Evolutionary conservation across 2,797 vertebrate species (phyloP).

Genomic region (Melanotaenia maccullochi): DNA sequence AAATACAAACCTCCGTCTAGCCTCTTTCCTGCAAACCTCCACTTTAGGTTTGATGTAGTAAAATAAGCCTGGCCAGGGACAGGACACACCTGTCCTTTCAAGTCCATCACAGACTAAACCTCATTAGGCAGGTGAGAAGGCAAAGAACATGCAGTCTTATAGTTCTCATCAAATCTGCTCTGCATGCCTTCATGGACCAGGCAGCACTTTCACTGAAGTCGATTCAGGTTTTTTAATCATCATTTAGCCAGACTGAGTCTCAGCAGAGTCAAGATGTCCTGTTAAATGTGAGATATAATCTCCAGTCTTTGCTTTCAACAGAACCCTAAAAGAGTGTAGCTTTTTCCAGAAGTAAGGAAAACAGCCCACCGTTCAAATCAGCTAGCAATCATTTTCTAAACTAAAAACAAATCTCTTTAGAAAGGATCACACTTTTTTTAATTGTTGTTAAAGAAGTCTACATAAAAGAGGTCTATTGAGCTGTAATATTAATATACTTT

Average conservation of each 20-base stretch:
- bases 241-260: constrained; percentile 39
- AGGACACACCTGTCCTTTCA: constrained; percentile 87
- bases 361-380: constrained; percentile 26
- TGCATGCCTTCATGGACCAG: constrained; percentile 31
- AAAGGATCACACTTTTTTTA: not conserved
- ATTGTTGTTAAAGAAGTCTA: too few relatives aligned
- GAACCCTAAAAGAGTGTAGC: constrained; percentile 22
- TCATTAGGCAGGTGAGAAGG: constrained; percentile 79
- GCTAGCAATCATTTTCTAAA: constrained; percentile 43
- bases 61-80: constrained; percentile 83
- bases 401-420: constrained; percentile 34
- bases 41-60: constrained; percentile 90
- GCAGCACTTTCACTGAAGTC: constrained; percentile 49
- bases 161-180: constrained; percentile 48
- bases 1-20: constrained; percentile 93
- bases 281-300: constrained; percentile 42
- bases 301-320: constrained; percentile 19
- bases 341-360: constrained; percentile 35
- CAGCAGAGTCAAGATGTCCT: constrained; percentile 34
- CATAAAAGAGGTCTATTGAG: too few relatives aligned
- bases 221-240: constrained; percentile 38
- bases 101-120: constrained; percentile 79
- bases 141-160: constrained; percentile 57
- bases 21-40: constrained; percentile 91
- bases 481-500: too few relatives aligned